phyloP scores from a whole-genome alignment of 2,797 vertebrate species.

The Phylloscopus collybita region DNA sequence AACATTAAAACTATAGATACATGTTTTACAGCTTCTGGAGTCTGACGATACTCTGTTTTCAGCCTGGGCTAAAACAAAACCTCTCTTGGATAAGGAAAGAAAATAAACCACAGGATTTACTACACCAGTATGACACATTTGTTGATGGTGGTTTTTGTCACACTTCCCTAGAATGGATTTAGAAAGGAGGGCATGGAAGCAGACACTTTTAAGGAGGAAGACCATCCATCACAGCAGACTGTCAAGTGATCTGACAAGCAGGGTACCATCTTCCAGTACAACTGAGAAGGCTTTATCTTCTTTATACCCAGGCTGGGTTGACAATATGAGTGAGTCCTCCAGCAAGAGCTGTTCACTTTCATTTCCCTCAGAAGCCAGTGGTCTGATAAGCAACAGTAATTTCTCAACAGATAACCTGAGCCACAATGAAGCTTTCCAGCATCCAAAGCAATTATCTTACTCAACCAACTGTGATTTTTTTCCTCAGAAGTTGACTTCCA shows the following conservation, averaged over 20 bases:
- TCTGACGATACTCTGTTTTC: background rate
- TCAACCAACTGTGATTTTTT: background rate
- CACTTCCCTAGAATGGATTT: background rate
- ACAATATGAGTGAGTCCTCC: background rate
- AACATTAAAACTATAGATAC: too few species aligned
- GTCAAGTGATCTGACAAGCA: background rate
- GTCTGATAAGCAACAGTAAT: background rate
- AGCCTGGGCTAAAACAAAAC: background rate
- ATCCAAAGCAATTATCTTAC: background rate
- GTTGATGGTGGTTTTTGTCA: background rate
- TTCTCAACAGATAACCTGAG: background rate
- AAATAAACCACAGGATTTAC: background rate
- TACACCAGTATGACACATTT: background rate
- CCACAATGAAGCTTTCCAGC: background rate
- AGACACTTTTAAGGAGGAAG: background rate
- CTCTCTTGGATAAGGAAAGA: background rate
- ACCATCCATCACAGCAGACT: background rate
- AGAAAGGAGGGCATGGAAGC: background rate
- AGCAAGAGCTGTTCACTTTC: background rate
- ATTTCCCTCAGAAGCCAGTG: background rate
- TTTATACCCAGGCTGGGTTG: background rate
- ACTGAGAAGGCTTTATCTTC: background rate
- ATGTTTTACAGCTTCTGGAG: background rate
- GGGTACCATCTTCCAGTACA: background rate
- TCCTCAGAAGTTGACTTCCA: background rate